Percentiles rank a stretch among this genome's conserved stretches.
phyloP scores from a whole-genome alignment of 2,888 invertebrate species.

The Chrysolina haemoptera region DNA sequence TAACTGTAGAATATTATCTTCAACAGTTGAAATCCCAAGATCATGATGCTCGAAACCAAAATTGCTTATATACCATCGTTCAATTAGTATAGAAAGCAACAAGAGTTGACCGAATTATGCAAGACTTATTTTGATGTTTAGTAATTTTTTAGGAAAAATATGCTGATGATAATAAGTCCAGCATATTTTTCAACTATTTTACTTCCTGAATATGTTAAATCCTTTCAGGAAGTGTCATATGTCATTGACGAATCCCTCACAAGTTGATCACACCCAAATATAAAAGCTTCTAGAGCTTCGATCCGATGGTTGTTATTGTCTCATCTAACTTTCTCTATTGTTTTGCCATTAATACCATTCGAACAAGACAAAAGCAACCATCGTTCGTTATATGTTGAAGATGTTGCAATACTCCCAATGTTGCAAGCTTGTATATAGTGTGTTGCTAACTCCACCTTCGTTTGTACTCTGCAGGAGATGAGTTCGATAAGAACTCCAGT shows the following conservation, averaged over 20 bases:
- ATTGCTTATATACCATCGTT: too few species aligned
- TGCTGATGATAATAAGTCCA: too few species aligned
- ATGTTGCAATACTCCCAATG: conserved; percentile 29
- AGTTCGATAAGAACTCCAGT: conserved; percentile 80
- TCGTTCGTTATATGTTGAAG: conserved; percentile 7
- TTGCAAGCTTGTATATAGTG: conserved; percentile 50
- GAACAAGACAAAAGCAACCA: conserved; percentile 6
- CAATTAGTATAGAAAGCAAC: too few species aligned
- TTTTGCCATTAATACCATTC: background rate
- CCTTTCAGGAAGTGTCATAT: background rate
- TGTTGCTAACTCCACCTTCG: conserved; percentile 60
- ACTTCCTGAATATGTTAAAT: background rate
- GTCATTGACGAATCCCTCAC: too few species aligned
- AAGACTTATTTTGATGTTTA: too few species aligned
- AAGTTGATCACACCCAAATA: background rate
- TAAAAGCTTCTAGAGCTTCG: conserved; percentile 16
- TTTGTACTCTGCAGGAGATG: conserved; percentile 71
- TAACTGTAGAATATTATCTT: too few species aligned
- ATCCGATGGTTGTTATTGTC: background rate
- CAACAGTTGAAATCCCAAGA: too few species aligned
- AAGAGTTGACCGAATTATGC: too few species aligned
- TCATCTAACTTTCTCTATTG: background rate
- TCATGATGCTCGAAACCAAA: too few species aligned
- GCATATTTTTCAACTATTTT: too few species aligned
- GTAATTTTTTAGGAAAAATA: too few species aligned